Percentiles rank a stretch among this genome's conserved stretches.
Evolutionary conservation across 1,140 invertebrate species (phyloP).

Genomic region (Hypsibius dujardini): DNA sequence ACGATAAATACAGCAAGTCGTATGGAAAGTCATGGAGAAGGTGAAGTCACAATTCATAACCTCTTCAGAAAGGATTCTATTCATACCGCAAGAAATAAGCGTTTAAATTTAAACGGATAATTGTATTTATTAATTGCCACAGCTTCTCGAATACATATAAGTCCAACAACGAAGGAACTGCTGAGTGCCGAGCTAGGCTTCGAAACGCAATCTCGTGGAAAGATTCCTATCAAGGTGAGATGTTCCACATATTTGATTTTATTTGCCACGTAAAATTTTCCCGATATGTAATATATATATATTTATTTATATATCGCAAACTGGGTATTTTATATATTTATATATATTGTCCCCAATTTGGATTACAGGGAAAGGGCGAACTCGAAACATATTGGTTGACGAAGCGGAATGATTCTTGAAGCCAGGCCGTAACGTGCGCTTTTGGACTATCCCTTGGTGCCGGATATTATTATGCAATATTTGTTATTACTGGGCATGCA

Average conservation of each 20-base stretch:
- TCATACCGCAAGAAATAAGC: too few relatives aligned
- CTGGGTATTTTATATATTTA: too few relatives aligned
- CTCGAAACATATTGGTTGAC: background rate
- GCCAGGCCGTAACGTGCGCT: too few relatives aligned
- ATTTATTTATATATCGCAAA: too few relatives aligned
- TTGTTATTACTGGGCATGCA: too few relatives aligned
- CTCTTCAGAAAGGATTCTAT: too few relatives aligned
- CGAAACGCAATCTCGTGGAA: background rate
- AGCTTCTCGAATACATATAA: background rate
- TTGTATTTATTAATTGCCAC: too few relatives aligned
- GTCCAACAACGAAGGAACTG: background rate
- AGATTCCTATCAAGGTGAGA: slow-evolving; percentile 7
- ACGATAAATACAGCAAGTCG: background rate
- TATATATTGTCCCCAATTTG: background rate
- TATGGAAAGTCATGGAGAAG: background rate
- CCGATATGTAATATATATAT: background rate
- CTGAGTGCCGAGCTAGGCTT: background rate
- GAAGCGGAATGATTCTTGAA: background rate
- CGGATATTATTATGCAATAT: too few relatives aligned
- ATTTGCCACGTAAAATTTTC: background rate
- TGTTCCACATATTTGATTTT: background rate
- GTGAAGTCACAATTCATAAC: too few relatives aligned
- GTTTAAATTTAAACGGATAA: too few relatives aligned
- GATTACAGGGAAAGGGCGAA: background rate
- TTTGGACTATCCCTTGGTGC: too few relatives aligned